phyloP scores from a whole-genome alignment of 2,113 vertebrate genomes.

The Dolichotis patagonum region DNA sequence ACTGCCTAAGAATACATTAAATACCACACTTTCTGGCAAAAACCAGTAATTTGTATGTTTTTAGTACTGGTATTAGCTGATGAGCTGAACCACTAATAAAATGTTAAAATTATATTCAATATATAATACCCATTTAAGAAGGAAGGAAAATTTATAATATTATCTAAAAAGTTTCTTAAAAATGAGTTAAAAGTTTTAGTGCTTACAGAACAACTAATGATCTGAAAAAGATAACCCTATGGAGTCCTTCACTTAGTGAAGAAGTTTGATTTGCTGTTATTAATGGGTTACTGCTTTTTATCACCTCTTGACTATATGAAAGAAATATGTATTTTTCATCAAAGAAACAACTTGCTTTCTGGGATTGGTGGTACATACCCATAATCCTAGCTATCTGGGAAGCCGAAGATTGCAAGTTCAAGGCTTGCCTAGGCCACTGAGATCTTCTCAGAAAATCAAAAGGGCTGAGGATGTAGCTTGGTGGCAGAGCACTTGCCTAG shows the following conservation, averaged over 20 bases:
- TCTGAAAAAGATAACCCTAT: constrained; percentile 55
- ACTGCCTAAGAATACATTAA: constrained; percentile 52
- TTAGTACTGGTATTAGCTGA: constrained; percentile 46
- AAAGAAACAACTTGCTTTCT: not conserved
- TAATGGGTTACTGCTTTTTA: constrained; percentile 35
- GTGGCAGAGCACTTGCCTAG: not conserved
- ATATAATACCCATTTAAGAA: constrained; percentile 59
- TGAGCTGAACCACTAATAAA: constrained; percentile 47
- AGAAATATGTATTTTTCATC: constrained; percentile 43
- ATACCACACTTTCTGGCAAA: constrained; percentile 51
- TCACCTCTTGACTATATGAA: constrained; percentile 43
- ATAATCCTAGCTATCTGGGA: not conserved
- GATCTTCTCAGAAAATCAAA: not conserved
- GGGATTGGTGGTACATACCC: not conserved
- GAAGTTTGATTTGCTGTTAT: constrained; percentile 24
- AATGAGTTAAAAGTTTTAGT: constrained; percentile 56
- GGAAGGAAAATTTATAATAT: constrained; percentile 56
- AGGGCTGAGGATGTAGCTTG: not conserved
- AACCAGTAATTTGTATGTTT: constrained; percentile 31
- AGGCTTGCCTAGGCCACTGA: not conserved
- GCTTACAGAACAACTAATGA: constrained; percentile 53
- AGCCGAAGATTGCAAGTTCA: not conserved
- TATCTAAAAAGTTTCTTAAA: constrained; percentile 63
- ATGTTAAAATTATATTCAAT: constrained; percentile 59
- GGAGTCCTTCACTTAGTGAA: constrained; percentile 46